These are phyloP conservation scores for Tiliacea citrago DNA, from an alignment of 2,888 invertebrate species.

Conservation along the genomic window DNA sequence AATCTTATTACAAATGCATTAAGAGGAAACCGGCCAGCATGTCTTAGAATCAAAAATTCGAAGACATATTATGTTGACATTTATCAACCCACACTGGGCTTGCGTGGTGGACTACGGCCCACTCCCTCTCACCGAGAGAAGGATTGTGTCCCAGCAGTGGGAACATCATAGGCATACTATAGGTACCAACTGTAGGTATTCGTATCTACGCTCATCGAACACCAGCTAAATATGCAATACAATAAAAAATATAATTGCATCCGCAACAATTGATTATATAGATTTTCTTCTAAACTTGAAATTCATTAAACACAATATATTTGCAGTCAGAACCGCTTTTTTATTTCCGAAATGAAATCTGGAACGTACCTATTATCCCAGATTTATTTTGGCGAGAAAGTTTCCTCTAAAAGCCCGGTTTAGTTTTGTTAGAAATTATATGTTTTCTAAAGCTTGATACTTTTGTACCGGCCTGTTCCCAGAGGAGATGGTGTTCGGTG, in stretches of 20 bases:
- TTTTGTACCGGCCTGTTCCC: not conserved
- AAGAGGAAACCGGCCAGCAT: too few species aligned
- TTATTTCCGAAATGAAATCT: not conserved
- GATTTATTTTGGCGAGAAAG: not conserved
- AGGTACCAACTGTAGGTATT: too few species aligned
- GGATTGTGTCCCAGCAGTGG: too few species aligned
- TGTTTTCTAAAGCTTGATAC: conserved; percentile 10
- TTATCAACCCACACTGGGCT: too few species aligned
- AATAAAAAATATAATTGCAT: not conserved
- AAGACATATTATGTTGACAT: too few species aligned
- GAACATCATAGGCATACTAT: too few species aligned
- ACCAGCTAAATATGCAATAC: too few species aligned
- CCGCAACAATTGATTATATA: not conserved
- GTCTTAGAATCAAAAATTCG: too few species aligned
- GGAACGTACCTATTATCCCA: not conserved
- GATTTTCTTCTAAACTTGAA: not conserved
- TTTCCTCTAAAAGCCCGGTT: conserved; percentile 2
- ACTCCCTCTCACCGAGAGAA: too few species aligned
- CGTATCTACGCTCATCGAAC: too few species aligned
- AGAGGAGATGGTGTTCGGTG: not conserved
- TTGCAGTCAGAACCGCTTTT: not conserved
- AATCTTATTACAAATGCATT: too few species aligned
- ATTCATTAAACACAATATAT: not conserved
- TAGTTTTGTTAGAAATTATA: conserved; percentile 19
- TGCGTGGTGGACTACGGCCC: too few species aligned